Evolutionary conservation across 2,113 vertebrate genomes (phyloP).

Genomic region (Podiceps cristatus): DNA sequence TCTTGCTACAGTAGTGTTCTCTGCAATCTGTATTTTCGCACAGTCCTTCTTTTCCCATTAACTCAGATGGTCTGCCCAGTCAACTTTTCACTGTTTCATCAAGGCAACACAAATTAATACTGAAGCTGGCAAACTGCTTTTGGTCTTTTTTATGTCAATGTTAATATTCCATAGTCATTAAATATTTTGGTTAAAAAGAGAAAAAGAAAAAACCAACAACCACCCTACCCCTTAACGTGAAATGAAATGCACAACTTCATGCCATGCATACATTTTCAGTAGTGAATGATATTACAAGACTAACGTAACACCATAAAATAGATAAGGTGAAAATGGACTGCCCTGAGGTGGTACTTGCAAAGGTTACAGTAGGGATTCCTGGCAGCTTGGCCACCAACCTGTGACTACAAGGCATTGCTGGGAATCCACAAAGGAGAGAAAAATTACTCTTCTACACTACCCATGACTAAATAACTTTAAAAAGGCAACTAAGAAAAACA

Average conservation of each 20-base stretch:
- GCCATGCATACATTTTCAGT: neutral
- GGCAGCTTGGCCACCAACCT: fast-evolving
- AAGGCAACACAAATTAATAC: neutral
- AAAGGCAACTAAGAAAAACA: neutral
- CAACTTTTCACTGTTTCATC: neutral
- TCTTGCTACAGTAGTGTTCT: neutral
- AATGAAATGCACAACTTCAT: neutral
- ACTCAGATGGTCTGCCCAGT: neutral
- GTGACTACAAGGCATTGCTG: fast-evolving
- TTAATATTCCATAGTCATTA: neutral
- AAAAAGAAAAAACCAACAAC: neutral
- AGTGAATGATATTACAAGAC: neutral
- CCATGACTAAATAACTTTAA: neutral
- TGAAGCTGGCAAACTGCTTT: neutral
- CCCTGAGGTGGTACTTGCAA: neutral
- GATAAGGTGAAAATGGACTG: neutral
- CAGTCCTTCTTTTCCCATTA: neutral
- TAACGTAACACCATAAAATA: neutral
- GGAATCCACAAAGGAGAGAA: neutral
- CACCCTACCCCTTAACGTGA: fast-evolving
- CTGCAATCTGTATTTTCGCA: neutral
- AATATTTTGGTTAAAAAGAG: neutral
- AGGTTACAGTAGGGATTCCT: neutral
- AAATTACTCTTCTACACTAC: neutral
- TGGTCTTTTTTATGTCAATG: neutral